These are phyloP conservation scores for Shinisaurus crocodilurus DNA, from an alignment of 2,113 vertebrate genomes.

Conservation along the genomic window DNA sequence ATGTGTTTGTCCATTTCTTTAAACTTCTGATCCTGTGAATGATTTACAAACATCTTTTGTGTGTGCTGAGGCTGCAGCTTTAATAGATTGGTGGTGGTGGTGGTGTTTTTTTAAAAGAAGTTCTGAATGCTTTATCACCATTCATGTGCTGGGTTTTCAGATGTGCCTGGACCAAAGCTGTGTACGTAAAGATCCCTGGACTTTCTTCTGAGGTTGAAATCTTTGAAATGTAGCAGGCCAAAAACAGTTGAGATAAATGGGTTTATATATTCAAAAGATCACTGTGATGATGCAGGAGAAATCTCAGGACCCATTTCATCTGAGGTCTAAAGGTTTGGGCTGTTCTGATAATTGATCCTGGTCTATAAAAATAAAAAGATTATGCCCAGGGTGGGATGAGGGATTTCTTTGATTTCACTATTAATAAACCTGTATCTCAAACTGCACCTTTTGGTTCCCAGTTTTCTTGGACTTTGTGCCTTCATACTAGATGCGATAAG, in stretches of 20 bases:
- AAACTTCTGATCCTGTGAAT: neutral
- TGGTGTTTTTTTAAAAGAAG: neutral
- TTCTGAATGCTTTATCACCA: neutral
- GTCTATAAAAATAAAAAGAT: constrained; percentile 35
- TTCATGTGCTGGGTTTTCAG: constrained; percentile 1
- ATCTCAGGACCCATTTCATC: constrained; percentile 1
- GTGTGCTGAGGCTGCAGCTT: neutral
- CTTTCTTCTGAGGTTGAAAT: neutral
- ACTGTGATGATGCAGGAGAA: neutral
- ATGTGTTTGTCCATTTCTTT: neutral
- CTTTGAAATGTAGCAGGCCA: constrained; percentile 14
- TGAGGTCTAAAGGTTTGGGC: constrained; percentile 21
- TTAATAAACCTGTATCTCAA: constrained; percentile 57
- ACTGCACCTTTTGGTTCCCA: constrained; percentile 25
- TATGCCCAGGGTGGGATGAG: constrained; percentile 15
- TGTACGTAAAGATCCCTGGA: constrained; percentile 35
- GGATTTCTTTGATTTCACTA: constrained; percentile 49
- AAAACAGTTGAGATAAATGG: constrained; percentile 22
- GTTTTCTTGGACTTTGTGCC: constrained; percentile 24
- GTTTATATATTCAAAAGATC: constrained; percentile 17
- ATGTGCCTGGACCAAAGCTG: constrained; percentile 18
- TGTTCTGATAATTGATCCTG: constrained; percentile 24
- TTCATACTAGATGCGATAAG: constrained; percentile 3
- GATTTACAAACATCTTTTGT: neutral
- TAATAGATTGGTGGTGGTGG: neutral